A percentile compares a stretch with the other conserved stretches of the same genome.
phyloP scores from a whole-genome alignment of 2,888 invertebrate genomes.

The Mantis religiosa region DNA sequence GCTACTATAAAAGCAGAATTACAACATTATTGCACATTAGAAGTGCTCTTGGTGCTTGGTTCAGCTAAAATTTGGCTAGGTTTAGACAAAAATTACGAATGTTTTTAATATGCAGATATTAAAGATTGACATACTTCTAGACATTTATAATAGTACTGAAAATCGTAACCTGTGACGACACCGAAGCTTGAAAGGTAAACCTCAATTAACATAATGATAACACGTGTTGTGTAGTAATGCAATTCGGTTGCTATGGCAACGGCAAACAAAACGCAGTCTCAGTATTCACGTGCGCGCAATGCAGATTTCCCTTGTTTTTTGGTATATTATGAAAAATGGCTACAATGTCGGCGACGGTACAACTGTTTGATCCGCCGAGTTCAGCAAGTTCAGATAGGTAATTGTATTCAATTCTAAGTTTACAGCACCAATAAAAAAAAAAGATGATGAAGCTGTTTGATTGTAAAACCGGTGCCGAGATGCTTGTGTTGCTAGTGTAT shows the following conservation, averaged over 20 bases:
- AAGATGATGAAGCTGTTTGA: background rate
- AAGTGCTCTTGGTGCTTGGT: background rate
- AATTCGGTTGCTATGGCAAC: background rate
- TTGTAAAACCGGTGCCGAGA: background rate
- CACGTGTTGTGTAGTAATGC: background rate
- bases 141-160: background rate
- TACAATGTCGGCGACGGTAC: constrained; percentile 53
- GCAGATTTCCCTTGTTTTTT: background rate
- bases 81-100: background rate
- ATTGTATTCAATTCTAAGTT: constrained; percentile 30
- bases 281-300: no score
- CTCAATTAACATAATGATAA: background rate
- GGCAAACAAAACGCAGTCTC: background rate
- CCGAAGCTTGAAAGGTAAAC: background rate
- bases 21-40: background rate
- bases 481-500: background rate
- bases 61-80: background rate
- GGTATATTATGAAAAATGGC: background rate
- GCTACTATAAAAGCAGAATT: no score
- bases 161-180: background rate
- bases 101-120: background rate
- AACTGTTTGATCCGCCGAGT: constrained; percentile 77
- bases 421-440: background rate
- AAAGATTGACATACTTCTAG: background rate
- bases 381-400: constrained; percentile 91